Base-by-base conservation (phyloP, 2,797 vertebrate genomes). In the Sebastes cheni region DNA sequence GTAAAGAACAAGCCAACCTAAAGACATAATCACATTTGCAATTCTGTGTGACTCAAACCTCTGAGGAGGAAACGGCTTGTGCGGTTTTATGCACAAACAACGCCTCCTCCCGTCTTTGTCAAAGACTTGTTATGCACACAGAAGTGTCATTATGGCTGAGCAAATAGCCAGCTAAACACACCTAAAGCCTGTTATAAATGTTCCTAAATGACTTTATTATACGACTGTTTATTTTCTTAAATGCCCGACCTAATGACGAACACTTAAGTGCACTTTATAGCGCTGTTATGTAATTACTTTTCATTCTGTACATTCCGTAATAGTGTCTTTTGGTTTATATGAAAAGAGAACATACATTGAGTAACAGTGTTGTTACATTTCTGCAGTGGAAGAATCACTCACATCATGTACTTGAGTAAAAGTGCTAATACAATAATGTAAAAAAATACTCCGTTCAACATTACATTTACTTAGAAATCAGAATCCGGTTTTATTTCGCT, bases 31-130 rank as follows among this genome's bases (percentile, higher is more conserved):
- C 70, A 54, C 70, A 52, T 82, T 74, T 75, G 22, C 62, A 36
- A 25, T 66, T 70, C 10, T 67, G 71, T 59, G 22, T 77, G 77
- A 83, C 72, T 82, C 68, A 72, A 88, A 83, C 75, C 67, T 78
- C 71, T 29, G 20, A 34, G 62, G 30, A 75, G 79, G 71, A 64
- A 84, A 70, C 20, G 22, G 14, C 77, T 62, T 16, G 55, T 79
- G 75, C 75, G 46, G 67, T 75, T 70, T 55, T 6, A 72, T 74
- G 30, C 13, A 72, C 22, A 46, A 60, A 55, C 12, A 22, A 34
- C 14, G 58, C 46, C 39, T 46, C 65, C 78, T 70, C 68, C 73
- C 78, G 23, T 29, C 46, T 59, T 65, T 65, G 64, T 72, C 71
- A 75, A 64, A 77, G 54, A 64, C 36, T 83, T 68, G 61, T 83